phyloP scores from a whole-genome alignment of 2,113 vertebrate genomes.

The Hippocampus abdominalis region DNA sequence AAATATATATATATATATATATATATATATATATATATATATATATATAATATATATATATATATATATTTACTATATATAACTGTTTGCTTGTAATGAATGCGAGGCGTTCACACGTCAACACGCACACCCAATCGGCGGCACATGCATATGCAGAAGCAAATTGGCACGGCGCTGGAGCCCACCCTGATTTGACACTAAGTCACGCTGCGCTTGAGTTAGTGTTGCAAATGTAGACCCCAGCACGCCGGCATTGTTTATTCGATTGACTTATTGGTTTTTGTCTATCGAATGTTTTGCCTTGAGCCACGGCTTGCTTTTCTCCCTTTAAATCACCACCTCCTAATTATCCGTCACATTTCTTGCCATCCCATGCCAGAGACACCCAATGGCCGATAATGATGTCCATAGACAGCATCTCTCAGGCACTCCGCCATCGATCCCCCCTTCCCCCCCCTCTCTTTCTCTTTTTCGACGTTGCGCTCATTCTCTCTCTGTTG shows the following conservation, averaged over 20 bases:
- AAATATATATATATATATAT: no score
- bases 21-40: no score
- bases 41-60: no score
- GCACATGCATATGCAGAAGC: slow-evolving; percentile 36
- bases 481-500: slow-evolving; percentile 32
- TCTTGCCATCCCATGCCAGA: slow-evolving; percentile 73
- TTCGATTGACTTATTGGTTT: slow-evolving; percentile 79
- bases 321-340: slow-evolving; percentile 74
- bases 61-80: no score
- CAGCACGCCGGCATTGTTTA: slow-evolving; percentile 73
- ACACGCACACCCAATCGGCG: slow-evolving; percentile 23
- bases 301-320: slow-evolving; percentile 66
- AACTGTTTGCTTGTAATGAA: slow-evolving; percentile 26
- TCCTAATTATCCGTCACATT: slow-evolving; percentile 80
- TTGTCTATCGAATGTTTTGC: slow-evolving; percentile 71
- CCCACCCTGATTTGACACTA: slow-evolving; percentile 49
- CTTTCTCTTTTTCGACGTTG: slow-evolving; percentile 28
- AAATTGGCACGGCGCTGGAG: slow-evolving; percentile 38
- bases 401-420: slow-evolving; percentile 74
- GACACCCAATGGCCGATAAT: slow-evolving; percentile 78
- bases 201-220: slow-evolving; percentile 48
- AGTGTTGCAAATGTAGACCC: slow-evolving; percentile 66
- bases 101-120: slow-evolving; percentile 28
- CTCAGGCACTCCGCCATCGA: slow-evolving; percentile 72
- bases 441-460: slow-evolving; percentile 24